Evolutionary conservation across 2,888 invertebrate species (phyloP), one percentile per base, ranked within the genome.

Genomic region (Tinea trinotella): DNA sequence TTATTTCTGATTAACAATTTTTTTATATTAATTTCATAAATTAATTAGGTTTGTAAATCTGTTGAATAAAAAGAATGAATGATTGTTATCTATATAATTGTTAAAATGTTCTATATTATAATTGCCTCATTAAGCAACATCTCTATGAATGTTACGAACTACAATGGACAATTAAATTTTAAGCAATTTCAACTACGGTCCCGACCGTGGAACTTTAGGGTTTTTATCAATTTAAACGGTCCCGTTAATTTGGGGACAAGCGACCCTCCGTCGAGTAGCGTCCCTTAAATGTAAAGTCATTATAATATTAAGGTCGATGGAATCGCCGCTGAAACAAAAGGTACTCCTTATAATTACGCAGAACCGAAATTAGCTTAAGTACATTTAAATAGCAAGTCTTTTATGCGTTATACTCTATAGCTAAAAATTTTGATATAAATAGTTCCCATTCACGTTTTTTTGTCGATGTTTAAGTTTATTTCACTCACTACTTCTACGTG

Each of bases 211-310:
- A 50, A 50, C 13, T 40, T 53, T 36, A 53, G 53, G 52, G 52
- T 35, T 53, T 53, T 53, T 53, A 53, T 53, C 53, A 53, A 36
- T 53, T 53, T 40, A 53, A 53, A 40, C 12, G 36, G 40, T 18
- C 34, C 10, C 53, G 53, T 53, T 53, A 53, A 53, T 53, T 53
- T 40, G 22, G 40, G 53, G 40, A 53, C 20, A 40, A 18, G 19
- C 34, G 22, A 24, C 52, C 35, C 34, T 52, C 19, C 35, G 20
- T 9, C 4, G 40, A 40, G 17, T 15, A 7, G 9, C 48, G 13
- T 12, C 50, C 50, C 50, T 50, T 50, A 20, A 52, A 53, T 53
- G 53, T 20, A 4, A 40, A 18, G 53, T 53, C 24, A 53, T 53
- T 53, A 53, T n/a, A 48, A 48, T 48, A 48, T 48, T 48, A 48